Conservation (phyloP, 1,140 invertebrate species). For the Drosophila lacteicornis region DNA sequence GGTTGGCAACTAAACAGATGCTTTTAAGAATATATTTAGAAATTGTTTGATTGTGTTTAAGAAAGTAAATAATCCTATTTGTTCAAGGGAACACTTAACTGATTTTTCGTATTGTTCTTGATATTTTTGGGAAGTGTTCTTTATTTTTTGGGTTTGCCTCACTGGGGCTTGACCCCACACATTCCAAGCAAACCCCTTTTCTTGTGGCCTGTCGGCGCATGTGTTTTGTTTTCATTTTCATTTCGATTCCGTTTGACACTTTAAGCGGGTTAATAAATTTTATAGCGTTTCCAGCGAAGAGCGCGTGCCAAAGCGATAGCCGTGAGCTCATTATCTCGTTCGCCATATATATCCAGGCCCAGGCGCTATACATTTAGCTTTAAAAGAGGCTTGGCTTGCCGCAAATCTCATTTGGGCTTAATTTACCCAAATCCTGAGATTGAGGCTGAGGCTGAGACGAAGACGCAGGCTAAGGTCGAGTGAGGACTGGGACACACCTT, state of each 20-base stretch:
- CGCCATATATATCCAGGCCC: slow-evolving; percentile 23
- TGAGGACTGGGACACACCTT: slow-evolving; percentile 39
- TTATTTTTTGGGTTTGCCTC: neutral
- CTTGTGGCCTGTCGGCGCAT: neutral
- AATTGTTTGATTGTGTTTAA: neutral
- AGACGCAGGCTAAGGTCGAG: neutral
- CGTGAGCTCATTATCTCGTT: slow-evolving; percentile 39
- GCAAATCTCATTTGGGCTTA: slow-evolving; percentile 62
- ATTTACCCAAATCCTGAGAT: slow-evolving; percentile 54
- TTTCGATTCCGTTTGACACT: slow-evolving; percentile 42
- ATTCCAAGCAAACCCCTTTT: slow-evolving; percentile 22
- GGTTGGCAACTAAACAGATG: too few relatives aligned
- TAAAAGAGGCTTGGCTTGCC: slow-evolving; percentile 29
- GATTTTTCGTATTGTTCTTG: neutral
- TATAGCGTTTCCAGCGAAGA: slow-evolving; percentile 4
- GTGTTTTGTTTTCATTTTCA: slow-evolving; percentile 19
- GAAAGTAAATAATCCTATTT: neutral
- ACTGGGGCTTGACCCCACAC: slow-evolving; percentile 29
- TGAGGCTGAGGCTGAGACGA: neutral
- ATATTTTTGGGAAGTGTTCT: neutral
- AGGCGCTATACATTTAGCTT: slow-evolving; percentile 11
- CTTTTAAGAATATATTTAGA: neutral
- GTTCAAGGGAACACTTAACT: neutral
- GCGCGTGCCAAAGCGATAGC: slow-evolving; percentile 35
- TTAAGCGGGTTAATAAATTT: slow-evolving; percentile 53